These are phyloP conservation scores for Gymnocephalus cernua DNA, from an alignment of 2,113 vertebrate genomes.

Conservation along the genomic window DNA sequence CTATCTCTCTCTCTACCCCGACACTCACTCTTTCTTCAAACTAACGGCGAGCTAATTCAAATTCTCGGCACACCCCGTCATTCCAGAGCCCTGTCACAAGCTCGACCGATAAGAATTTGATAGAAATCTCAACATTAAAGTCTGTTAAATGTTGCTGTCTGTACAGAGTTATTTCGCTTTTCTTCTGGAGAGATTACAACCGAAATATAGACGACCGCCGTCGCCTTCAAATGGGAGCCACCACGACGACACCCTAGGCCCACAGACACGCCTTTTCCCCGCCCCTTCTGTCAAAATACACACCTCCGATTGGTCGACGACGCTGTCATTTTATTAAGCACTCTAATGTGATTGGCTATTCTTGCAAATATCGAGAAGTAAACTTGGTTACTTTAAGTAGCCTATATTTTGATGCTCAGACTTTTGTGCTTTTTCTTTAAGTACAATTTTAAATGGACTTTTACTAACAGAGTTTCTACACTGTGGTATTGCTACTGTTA, in stretches of 20 bases:
- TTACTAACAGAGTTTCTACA: no score
- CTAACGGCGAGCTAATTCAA: slow-evolving; percentile 84
- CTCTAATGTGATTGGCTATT: slow-evolving; percentile 66
- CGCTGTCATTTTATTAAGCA: not conserved
- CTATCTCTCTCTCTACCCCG: slow-evolving; percentile 51
- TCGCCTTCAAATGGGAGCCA: slow-evolving; percentile 87
- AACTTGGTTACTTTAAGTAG: no score
- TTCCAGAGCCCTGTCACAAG: slow-evolving; percentile 70
- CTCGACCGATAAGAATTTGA: slow-evolving; percentile 47
- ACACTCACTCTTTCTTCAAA: slow-evolving; percentile 85
- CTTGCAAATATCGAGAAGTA: no score
- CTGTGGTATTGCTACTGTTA: no score
- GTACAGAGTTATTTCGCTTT: slow-evolving; percentile 31
- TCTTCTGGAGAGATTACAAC: slow-evolving; percentile 61
- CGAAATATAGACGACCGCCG: slow-evolving; percentile 85
- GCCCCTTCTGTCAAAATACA: slow-evolving; percentile 62
- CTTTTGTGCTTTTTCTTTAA: no score
- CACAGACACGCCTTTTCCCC: slow-evolving; percentile 65
- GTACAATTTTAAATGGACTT: no score
- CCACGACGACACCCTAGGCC: slow-evolving; percentile 84
- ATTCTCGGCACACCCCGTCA: slow-evolving; percentile 82
- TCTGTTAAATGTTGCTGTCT: slow-evolving; percentile 45
- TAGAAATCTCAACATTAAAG: slow-evolving; percentile 40
- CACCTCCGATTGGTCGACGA: slow-evolving; percentile 47
- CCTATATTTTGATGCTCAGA: no score